Conservation (phyloP, 2,113 vertebrate species). For the Trinectes maculatus region DNA sequence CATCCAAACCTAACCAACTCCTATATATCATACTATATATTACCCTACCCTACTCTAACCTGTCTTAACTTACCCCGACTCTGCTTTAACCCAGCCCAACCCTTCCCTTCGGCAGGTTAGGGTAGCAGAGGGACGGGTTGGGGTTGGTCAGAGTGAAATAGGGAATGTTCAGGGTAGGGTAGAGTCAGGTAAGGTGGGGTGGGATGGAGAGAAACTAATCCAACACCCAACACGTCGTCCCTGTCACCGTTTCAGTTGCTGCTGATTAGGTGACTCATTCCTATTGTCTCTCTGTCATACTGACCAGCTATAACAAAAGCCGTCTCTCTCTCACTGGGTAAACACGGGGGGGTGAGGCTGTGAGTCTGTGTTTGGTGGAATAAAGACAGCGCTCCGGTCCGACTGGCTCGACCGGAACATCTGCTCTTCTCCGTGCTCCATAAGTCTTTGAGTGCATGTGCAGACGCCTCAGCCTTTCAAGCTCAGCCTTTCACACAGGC, state of each 20-base stretch:
- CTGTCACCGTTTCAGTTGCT: slow-evolving; percentile 17
- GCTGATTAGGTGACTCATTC: slow-evolving; percentile 27
- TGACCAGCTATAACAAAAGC: not conserved
- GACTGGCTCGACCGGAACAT: slow-evolving; percentile 57
- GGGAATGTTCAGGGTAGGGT: too few relatives aligned
- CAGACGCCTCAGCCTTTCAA: slow-evolving; percentile 29
- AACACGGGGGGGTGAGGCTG: slow-evolving; percentile 10
- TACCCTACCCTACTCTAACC: too few relatives aligned
- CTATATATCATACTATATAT: too few relatives aligned
- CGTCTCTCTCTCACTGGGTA: not conserved
- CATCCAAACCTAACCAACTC: too few relatives aligned
- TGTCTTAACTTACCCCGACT: too few relatives aligned
- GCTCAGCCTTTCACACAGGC: slow-evolving; percentile 23
- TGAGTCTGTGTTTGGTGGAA: slow-evolving; percentile 14
- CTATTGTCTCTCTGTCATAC: slow-evolving; percentile 3
- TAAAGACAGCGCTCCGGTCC: slow-evolving; percentile 34
- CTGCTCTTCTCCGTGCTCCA: slow-evolving; percentile 11
- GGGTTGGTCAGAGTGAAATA: too few relatives aligned
- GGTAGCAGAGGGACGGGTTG: too few relatives aligned
- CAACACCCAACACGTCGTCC: slow-evolving; percentile 17
- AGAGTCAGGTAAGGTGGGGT: too few relatives aligned
- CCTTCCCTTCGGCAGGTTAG: too few relatives aligned
- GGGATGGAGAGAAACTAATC: too few relatives aligned
- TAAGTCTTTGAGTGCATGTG: not conserved
- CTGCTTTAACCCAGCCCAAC: too few relatives aligned